Conservation (phyloP, 2,888 invertebrate genomes). For the Therioaphis trifolii region DNA sequence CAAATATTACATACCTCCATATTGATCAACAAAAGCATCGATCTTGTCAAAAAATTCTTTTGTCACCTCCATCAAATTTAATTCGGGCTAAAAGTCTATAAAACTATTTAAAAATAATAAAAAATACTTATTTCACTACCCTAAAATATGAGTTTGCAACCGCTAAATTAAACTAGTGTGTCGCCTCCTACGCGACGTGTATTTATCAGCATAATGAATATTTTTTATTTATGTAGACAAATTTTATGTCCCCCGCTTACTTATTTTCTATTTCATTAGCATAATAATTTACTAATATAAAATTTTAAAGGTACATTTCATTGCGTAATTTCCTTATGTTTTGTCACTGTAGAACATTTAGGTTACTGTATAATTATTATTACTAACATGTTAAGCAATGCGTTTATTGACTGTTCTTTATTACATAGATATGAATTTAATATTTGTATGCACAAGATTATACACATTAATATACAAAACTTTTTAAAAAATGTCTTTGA, state of each 20-base stretch:
- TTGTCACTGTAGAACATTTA: neutral
- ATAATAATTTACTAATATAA: conserved; percentile 26
- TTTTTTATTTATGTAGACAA: conserved; percentile 49
- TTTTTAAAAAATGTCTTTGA: neutral
- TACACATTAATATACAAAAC: neutral
- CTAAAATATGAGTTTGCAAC: conserved; percentile 7
- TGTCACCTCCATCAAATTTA: conserved; percentile 38
- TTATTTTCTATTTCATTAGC: conserved; percentile 33
- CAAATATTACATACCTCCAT: conserved; percentile 53
- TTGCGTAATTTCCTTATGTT: conserved; percentile 43
- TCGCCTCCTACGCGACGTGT: conserved; percentile 14
- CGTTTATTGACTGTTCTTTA: neutral
- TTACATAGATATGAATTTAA: neutral
- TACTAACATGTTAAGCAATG: conserved; percentile 25
- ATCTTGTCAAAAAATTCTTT: conserved; percentile 53
- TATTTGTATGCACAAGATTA: conserved; percentile 5
- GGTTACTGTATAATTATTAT: conserved; percentile 37
- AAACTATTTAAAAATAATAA: neutral
- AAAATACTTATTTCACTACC: conserved; percentile 14
- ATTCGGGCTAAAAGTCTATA: neutral
- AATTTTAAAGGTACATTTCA: conserved; percentile 27
- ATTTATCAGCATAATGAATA: conserved; percentile 3
- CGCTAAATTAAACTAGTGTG: conserved; percentile 21
- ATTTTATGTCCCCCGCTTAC: conserved; percentile 35
- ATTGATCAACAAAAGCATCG: conserved; percentile 54